Evolutionary conservation across 2,797 vertebrate species (phyloP), one percentile per base, ranked within the genome.

Genomic region (Danio aesculapii): DNA sequence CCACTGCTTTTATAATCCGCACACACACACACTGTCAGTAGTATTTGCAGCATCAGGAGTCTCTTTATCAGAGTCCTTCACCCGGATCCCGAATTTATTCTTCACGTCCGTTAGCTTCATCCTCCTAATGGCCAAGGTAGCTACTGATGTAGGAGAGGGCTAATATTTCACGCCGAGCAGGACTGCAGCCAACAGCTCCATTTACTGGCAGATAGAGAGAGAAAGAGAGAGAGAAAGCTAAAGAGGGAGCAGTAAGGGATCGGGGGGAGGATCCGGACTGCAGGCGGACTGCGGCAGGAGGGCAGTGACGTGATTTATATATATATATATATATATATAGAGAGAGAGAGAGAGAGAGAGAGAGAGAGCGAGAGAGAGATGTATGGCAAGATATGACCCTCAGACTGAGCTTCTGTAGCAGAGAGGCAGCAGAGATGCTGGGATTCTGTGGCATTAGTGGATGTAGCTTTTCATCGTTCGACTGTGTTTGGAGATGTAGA

Each of bases 151-250:
- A 81, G 70, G 9, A 81, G 85, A 82, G 79, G 75, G 86, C 86
- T 93, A 91, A 87, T 92, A 91, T 93, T 94, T 93, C 92, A 92
- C 82, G 83, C 88, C 72, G 86, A 85, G 88, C 87, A 86, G 87
- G 87, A 90, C 83, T 81, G 43, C 50, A 84, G 93, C 92, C 93
- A 94, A 92, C 88, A 87, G 89, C 89, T 91, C 91, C 89, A 93
- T 93, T 92, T 91, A 88, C 30, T 74, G 76, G 81, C 72, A 70
- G 63, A 41, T 21, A 50, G 58, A 72, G 76, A 72, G n/a, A 14
- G 12, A 70, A 7, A 0, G 77, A 47, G 69, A 13, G 50, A 70
- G 44, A 19, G 6, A 72, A 1, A 57, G 69, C 79, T 68, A 80
- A 75, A 75, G 78, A 84, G 85, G 78, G 83, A 86, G 78, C 85